Conservation (phyloP, 2,888 invertebrate species). For the Ormia ochracea region DNA sequence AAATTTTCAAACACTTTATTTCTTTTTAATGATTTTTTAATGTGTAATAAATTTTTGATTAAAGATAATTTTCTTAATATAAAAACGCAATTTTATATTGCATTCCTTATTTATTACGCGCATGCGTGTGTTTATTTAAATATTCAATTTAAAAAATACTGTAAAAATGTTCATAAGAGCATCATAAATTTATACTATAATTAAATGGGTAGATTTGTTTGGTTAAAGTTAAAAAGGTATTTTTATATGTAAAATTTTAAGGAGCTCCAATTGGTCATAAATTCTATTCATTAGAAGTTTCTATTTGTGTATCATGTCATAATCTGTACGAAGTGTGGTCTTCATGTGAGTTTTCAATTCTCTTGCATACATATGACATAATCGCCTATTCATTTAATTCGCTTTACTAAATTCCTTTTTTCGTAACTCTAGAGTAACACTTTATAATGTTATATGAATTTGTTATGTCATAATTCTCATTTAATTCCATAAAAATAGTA, state of each 20-base stretch:
- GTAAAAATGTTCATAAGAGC: slow-evolving; percentile 60
- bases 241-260: slow-evolving; percentile 18
- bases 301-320: neutral
- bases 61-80: slow-evolving; percentile 21
- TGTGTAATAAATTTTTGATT: slow-evolving; percentile 53
- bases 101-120: slow-evolving; percentile 21
- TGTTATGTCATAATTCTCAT: neutral
- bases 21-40: slow-evolving; percentile 29
- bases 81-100: slow-evolving; percentile 40
- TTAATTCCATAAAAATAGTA: slow-evolving; percentile 40
- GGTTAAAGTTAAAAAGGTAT: slow-evolving; percentile 25
- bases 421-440: neutral
- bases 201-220: slow-evolving; percentile 51
- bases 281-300: neutral
- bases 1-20: slow-evolving; percentile 24
- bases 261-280: slow-evolving; percentile 39
- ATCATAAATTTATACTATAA: slow-evolving; percentile 58
- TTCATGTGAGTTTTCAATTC: neutral
- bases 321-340: neutral
- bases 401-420: too few relatives aligned
- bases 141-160: slow-evolving; percentile 52
- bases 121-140: neutral
- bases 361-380: neutral
- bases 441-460: neutral
- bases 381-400: neutral